Percentiles rank a stretch among this genome's conserved stretches.
Evolutionary conservation across 1,140 invertebrate species (phyloP).

Genomic region (Heliconius congener): DNA sequence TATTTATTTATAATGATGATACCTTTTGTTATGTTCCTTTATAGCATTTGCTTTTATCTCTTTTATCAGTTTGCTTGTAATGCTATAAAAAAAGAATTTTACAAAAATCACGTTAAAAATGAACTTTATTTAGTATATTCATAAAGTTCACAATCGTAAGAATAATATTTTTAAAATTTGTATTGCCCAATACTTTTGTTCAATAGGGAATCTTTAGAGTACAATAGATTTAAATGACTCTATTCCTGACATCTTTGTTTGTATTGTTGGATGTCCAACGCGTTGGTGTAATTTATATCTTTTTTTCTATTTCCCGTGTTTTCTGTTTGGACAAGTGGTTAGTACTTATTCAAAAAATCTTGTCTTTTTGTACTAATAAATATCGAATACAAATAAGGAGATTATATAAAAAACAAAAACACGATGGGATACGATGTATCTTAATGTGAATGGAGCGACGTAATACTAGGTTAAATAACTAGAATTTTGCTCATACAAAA

Average conservation of each 20-base stretch:
- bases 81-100: conserved; percentile 42
- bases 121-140: conserved; percentile 10
- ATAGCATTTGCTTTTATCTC: conserved; percentile 62
- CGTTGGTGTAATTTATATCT: conserved; percentile 65
- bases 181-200: conserved; percentile 50
- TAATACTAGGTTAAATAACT: neutral
- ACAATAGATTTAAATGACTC: conserved; percentile 79
- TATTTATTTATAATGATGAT: too few species aligned
- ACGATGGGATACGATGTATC: too few species aligned
- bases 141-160: conserved; percentile 45
- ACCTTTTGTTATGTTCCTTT: conserved; percentile 71
- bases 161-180: conserved; percentile 34
- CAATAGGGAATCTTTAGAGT: conserved; percentile 57
- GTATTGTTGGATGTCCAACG: conserved; percentile 54
- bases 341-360: conserved; percentile 23
- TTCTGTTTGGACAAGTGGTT: conserved; percentile 39
- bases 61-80: conserved; percentile 72
- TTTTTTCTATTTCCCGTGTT: conserved; percentile 48
- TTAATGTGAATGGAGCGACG: too few species aligned
- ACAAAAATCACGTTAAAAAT: conserved; percentile 11
- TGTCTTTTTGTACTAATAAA: neutral
- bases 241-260: conserved; percentile 66
- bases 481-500: neutral
- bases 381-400: neutral
- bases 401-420: too few species aligned